phyloP scores from a whole-genome alignment of 1,140 invertebrate species.

The Drosophila repletoides region DNA sequence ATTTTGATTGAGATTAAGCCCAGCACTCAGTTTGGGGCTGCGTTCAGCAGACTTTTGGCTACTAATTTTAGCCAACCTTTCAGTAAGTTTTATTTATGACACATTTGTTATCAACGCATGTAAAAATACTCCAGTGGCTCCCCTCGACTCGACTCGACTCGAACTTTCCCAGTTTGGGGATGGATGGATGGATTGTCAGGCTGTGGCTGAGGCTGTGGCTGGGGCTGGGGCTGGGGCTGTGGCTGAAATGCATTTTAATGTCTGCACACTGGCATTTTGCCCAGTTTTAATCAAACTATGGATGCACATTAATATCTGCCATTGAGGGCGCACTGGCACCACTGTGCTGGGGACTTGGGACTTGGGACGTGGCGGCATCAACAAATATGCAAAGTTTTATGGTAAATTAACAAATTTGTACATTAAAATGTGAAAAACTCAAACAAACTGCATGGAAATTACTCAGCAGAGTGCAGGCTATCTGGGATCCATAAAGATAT shows the following conservation, averaged over 20 bases:
- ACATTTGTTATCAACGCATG: slow-evolving; percentile 25
- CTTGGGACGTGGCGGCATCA: too few relatives aligned
- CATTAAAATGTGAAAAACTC: slow-evolving; percentile 79
- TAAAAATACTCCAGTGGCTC: slow-evolving; percentile 39
- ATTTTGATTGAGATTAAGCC: too few relatives aligned
- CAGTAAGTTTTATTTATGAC: slow-evolving; percentile 20
- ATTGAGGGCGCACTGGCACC: slow-evolving; percentile 43
- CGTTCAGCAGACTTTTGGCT: too few relatives aligned
- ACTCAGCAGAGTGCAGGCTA: slow-evolving; percentile 43
- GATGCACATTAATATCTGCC: slow-evolving; percentile 77
- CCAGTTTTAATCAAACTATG: slow-evolving; percentile 80
- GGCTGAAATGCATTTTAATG: slow-evolving; percentile 60
- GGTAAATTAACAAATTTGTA: slow-evolving; percentile 82
- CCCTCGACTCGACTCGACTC: too few relatives aligned
- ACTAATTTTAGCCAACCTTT: too few relatives aligned
- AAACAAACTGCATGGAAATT: slow-evolving; percentile 79
- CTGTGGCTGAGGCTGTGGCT: too few relatives aligned
- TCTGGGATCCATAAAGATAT: slow-evolving; percentile 26
- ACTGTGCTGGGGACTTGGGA: too few relatives aligned
- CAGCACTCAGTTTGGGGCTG: too few relatives aligned
- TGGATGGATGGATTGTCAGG: slow-evolving; percentile 73
- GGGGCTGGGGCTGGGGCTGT: too few relatives aligned
- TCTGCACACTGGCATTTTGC: slow-evolving; percentile 55
- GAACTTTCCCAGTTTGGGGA: slow-evolving; percentile 9
- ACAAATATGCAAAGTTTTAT: slow-evolving; percentile 81